Evolutionary conservation across 2,113 vertebrate genomes (phyloP), one percentile per base, ranked within the genome.

Genomic region (human): DNA sequence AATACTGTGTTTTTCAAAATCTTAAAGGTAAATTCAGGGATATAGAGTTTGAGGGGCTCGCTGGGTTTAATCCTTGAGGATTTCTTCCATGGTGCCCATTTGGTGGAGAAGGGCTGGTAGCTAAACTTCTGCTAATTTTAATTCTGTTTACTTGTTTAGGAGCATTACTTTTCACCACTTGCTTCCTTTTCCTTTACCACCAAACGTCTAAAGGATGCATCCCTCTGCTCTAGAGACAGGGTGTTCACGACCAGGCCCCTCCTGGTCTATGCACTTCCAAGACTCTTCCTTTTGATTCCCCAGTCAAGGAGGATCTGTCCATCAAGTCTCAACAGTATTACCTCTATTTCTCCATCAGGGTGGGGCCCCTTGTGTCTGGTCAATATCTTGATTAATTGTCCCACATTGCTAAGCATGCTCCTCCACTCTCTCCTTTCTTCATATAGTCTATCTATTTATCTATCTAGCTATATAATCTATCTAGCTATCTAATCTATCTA

Each of bases 31-130:
- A 72, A n/a, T 38, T 4, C 55, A 30, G 30, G 32, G 32, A 12
- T 25, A 5, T 0, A 0, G 8, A 12, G 45, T 27, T 8, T 6
- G 14, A 30, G 40, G 22, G 22, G 25, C 40, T 88, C 22, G 1
- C 38, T 6, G 12, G 12, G 2, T 35, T 66, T 30, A 6, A 6
- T 40, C 66, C 38, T 14, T 10, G 2, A 70, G 25, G 59, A 13
- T 6, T 11, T 86, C 25, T 13, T 3, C 25, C 12, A 0, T 11
- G 32, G 13, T 4, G 1, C 2, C 25, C 5, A 1, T 35, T 70
- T 32, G 23, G 11, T 14, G 0, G 8, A 14, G 48, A 27, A 40
- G 14, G 8, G 18, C 27, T 32, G 11, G 11, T 1, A 3, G 66
- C 12, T 30, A 9, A 1, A 5, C 1, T 3, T 23, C 50, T 50